phyloP scores from a whole-genome alignment of 2,888 invertebrate species.

The Tenthredo mesomela region DNA sequence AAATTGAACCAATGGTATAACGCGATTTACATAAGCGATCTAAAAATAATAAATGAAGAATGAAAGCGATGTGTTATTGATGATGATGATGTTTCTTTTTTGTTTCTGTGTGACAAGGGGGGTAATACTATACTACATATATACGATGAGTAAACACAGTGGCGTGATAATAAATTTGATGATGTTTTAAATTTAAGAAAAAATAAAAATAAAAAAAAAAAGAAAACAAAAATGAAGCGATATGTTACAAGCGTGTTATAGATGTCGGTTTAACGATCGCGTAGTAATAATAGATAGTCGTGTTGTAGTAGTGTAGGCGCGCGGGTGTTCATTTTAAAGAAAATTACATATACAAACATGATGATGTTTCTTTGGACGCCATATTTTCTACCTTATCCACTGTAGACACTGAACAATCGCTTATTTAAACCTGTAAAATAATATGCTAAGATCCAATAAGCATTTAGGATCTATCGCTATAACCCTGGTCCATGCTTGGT shows the following conservation, averaged over 20 bases:
- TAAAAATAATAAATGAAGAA: constrained; percentile 72
- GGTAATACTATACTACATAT: too few relatives aligned
- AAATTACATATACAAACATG: constrained; percentile 75
- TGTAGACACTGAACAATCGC: constrained; percentile 61
- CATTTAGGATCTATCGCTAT: constrained; percentile 62
- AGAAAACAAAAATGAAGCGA: background rate
- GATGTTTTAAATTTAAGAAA: background rate
- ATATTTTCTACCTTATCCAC: constrained; percentile 67
- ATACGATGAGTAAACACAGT: constrained; percentile 43
- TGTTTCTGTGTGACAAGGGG: constrained; percentile 10
- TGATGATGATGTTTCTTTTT: constrained; percentile 21
- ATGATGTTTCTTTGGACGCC: constrained; percentile 66
- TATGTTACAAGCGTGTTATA: background rate
- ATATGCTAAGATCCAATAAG: constrained; percentile 60
- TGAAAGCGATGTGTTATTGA: background rate
- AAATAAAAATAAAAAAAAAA: too few relatives aligned
- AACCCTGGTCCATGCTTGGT: constrained; percentile 79
- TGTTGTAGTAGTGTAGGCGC: background rate
- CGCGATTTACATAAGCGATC: constrained; percentile 74
- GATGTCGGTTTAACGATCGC: background rate
- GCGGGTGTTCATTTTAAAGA: constrained; percentile 70
- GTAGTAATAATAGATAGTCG: constrained; percentile 2
- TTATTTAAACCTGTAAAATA: constrained; percentile 58
- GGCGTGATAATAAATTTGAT: constrained; percentile 9
- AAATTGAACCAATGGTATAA: constrained; percentile 65